These are phyloP conservation scores for Lepilemur ruficaudatus DNA, from an alignment of 2,797 vertebrate genomes.

Conservation along the genomic window DNA sequence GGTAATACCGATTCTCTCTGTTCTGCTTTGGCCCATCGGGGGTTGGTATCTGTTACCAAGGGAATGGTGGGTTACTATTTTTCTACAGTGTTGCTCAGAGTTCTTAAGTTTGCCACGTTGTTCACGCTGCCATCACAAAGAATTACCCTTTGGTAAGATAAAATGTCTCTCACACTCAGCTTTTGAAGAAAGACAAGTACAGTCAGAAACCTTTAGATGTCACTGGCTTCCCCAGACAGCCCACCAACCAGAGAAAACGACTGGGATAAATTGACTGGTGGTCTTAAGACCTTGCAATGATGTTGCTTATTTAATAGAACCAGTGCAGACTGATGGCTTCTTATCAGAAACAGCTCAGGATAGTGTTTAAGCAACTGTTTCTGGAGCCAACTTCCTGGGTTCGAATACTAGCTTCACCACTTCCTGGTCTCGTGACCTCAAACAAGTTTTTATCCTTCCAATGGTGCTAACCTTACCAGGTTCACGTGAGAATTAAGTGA, in stretches of 20 bases:
- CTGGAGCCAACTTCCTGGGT: background rate
- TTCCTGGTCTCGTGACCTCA: background rate
- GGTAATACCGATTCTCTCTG: too few relatives aligned
- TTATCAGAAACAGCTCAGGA: background rate
- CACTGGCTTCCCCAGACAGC: background rate
- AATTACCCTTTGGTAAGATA: background rate
- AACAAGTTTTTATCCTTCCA: background rate
- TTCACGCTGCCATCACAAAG: background rate
- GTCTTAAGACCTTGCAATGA: background rate
- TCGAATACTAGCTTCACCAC: background rate
- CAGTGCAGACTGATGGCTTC: background rate
- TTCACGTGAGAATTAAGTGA: background rate
- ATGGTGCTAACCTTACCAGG: background rate
- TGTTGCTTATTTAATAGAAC: background rate
- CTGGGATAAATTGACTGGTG: too few relatives aligned
- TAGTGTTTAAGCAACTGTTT: background rate
- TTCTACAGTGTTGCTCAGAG: accelerated
- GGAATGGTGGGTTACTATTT: background rate
- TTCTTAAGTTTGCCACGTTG: background rate
- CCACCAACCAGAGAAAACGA: background rate
- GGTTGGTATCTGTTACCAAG: background rate
- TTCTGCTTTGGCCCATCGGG: background rate
- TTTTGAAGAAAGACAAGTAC: background rate
- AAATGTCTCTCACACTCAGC: background rate
- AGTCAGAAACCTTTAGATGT: background rate